Evolutionary conservation across 1,140 invertebrate species (phyloP).

Genomic region (Teleopsis dalmanni): DNA sequence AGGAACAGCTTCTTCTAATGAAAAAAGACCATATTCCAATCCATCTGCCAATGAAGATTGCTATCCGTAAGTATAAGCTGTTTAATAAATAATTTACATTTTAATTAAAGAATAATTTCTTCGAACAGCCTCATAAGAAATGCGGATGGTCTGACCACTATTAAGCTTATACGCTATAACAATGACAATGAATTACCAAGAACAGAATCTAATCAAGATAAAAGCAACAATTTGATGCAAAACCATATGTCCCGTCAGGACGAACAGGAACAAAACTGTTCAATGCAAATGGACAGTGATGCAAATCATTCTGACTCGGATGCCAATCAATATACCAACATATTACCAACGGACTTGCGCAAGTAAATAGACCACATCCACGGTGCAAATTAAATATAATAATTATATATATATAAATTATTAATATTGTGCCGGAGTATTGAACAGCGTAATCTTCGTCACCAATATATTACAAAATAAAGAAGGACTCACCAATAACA

Average conservation of each 20-base stretch:
- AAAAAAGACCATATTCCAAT: conserved; percentile 16
- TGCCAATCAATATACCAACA: conserved; percentile 3
- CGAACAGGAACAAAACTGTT: conserved; percentile 11
- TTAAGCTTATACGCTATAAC: conserved; percentile 42
- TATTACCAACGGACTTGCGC: conserved; percentile 13
- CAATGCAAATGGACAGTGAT: conserved; percentile 39
- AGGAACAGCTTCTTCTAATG: conserved; percentile 26
- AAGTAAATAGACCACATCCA: conserved; percentile 6
- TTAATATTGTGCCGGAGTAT: too few relatives aligned
- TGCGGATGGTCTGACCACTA: conserved; percentile 43
- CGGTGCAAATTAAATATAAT: neutral
- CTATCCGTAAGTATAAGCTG: conserved; percentile 37
- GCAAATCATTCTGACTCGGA: conserved; percentile 24
- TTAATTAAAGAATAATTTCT: conserved; percentile 2
- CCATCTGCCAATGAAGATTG: conserved; percentile 30
- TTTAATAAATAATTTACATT: neutral
- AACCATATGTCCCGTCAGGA: conserved; percentile 2
- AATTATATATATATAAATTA: neutral
- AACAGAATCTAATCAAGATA: neutral
- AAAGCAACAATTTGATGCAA: neutral
- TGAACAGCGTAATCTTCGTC: too few relatives aligned
- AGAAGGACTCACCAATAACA: too few relatives aligned
- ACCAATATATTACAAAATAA: too few relatives aligned
- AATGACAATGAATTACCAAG: conserved; percentile 18
- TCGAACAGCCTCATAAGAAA: conserved; percentile 39